Conservation (phyloP, 2,888 invertebrate species). For the Caenorhabditis wallacei region DNA sequence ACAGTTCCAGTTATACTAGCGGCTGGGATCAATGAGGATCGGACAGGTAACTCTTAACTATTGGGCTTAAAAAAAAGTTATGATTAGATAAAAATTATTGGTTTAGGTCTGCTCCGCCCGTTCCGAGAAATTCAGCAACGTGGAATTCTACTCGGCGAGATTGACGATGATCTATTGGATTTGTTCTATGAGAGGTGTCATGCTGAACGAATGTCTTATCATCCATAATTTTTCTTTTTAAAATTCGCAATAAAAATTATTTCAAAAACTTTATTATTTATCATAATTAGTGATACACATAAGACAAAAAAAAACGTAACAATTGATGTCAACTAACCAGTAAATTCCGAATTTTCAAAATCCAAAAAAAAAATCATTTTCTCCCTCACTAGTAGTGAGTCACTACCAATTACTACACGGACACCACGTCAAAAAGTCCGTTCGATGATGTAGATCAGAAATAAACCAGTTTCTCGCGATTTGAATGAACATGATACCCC, state of each 20-base stretch:
- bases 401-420: constrained; percentile 71
- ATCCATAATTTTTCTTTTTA: constrained; percentile 9
- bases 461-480: constrained; percentile 83
- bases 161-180: constrained; percentile 76
- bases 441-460: constrained; percentile 72
- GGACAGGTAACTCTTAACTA: constrained; percentile 62
- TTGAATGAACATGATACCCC: constrained; percentile 85
- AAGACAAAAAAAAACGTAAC: neutral
- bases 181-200: constrained; percentile 70
- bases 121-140: constrained; percentile 71
- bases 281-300: neutral
- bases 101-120: constrained; percentile 68
- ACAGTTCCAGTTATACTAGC: constrained; percentile 76
- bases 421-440: constrained; percentile 69
- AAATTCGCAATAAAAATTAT: neutral
- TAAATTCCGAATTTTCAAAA: neutral
- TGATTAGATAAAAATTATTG: neutral
- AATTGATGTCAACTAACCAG: constrained; percentile 4
- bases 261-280: neutral
- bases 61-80: neutral
- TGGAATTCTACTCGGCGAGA: constrained; percentile 75
- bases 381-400: neutral
- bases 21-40: constrained; percentile 72
- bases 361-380: neutral
- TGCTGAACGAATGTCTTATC: constrained; percentile 29